Base-by-base conservation (phyloP, 2,113 vertebrate genomes). In the Myiagra hebetior region DNA sequence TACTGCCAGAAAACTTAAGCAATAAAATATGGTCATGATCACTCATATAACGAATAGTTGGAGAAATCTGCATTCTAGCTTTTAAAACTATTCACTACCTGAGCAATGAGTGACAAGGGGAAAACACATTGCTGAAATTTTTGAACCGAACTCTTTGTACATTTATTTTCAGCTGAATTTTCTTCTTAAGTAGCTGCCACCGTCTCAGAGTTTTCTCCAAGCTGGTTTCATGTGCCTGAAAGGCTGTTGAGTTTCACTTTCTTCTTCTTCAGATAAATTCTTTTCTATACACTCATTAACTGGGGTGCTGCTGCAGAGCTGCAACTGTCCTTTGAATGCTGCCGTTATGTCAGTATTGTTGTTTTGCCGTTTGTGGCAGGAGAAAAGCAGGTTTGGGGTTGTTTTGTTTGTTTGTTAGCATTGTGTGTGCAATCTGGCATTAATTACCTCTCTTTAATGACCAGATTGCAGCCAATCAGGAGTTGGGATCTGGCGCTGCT, bases 361-460 rank as follows among this genome's bases (percentile, higher is more conserved):
- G 75, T 93, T 93, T 91, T 92, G 85, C 65, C 93, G 87, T 94
- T 92, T 95, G 94, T 95, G 95, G 91, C 93, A 97, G 91, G 53
- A 91, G 81, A 69, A 85, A 95, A 96, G 63, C 94, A 78, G 93
- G 89, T 93, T 96, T 95, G 85, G 85, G 77, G 91, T 91, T 95
- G 67, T 46, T 97, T 96, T 93, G 86, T 95, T 94, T 96, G 93
- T 97, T 90, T 95, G 89, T 96, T 95, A 95, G 78, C 83, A 80
- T 63, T 95, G 93, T 94, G 55, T 96, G 72, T 88, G 92, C 96
- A 96, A 95, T 96, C 96, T 96, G 95, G 90, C 95, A 91, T 96
- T 97, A 97, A 97, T 97, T 96, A 90, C 95, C 88, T 86, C 68
- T 89, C 94, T 96, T 97, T 95, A 89, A 90, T 96, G 88, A 57